Evolutionary conservation across 1,140 invertebrate species (phyloP).

Genomic region (Bactericera cockerelli): DNA sequence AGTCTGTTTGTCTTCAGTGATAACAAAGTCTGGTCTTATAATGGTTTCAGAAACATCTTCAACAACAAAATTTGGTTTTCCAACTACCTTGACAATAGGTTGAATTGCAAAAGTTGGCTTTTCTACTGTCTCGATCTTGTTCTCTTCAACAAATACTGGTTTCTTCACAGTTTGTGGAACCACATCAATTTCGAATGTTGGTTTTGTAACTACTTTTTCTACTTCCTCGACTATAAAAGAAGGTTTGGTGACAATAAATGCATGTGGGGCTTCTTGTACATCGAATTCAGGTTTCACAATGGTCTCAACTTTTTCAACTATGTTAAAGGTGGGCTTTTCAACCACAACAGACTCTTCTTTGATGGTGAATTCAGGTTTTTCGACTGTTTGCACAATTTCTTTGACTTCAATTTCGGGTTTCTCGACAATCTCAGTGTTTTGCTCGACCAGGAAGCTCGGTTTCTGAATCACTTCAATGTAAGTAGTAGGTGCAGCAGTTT

Average conservation of each 20-base stretch:
- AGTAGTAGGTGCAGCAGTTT: no score
- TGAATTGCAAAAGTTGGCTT: background rate
- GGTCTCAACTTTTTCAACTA: conserved; percentile 1
- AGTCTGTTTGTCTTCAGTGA: background rate
- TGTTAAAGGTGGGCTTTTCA: background rate
- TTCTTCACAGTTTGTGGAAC: background rate
- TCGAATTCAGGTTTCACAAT: conserved; percentile 3
- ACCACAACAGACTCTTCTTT: background rate
- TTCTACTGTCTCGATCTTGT: background rate
- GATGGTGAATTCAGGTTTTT: background rate
- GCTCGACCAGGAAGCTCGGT: background rate
- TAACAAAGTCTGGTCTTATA: background rate
- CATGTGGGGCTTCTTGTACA: background rate
- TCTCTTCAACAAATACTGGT: background rate
- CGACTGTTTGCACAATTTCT: background rate
- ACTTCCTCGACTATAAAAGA: background rate
- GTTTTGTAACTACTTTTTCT: background rate
- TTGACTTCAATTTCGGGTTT: background rate
- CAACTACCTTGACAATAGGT: background rate
- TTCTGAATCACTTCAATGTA: background rate
- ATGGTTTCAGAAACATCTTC: conserved; percentile 1
- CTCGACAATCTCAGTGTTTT: background rate
- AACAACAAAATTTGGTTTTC: background rate
- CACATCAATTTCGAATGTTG: background rate
- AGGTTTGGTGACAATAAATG: background rate